These are phyloP conservation scores for Periophthalmus modestus DNA, from an alignment of 2,113 vertebrate genomes.

Conservation along the genomic window DNA sequence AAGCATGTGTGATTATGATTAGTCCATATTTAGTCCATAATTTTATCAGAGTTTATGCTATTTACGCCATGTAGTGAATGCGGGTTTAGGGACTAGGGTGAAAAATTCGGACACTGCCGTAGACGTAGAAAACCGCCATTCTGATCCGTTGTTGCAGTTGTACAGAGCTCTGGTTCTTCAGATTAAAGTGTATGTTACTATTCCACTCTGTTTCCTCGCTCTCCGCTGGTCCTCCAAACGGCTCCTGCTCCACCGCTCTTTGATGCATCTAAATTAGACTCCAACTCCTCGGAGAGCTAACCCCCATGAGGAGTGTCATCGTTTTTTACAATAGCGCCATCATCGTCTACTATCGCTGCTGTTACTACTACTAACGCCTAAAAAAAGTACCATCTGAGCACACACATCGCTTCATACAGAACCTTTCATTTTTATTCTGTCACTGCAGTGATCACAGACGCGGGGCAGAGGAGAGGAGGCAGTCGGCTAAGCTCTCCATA, in stretches of 20 bases:
- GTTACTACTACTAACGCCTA: background rate
- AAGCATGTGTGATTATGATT: too few relatives aligned
- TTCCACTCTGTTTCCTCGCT: background rate
- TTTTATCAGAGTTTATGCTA: too few relatives aligned
- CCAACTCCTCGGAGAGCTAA: background rate
- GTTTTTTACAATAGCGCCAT: background rate
- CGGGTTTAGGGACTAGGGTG: too few relatives aligned
- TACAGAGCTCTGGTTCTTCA: background rate
- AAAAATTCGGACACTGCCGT: background rate
- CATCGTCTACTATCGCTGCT: background rate
- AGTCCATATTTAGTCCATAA: too few relatives aligned
- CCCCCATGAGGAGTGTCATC: background rate
- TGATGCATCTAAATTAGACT: conserved; percentile 6
- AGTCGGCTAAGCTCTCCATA: conserved; percentile 18
- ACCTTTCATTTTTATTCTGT: conserved; percentile 10
- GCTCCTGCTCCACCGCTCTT: background rate
- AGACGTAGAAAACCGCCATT: background rate
- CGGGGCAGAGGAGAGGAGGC: conserved; percentile 5
- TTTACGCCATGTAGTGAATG: too few relatives aligned
- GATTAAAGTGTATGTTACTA: background rate
- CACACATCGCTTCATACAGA: background rate
- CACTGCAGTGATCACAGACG: conserved; percentile 20
- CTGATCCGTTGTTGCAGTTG: background rate
- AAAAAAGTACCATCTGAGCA: background rate
- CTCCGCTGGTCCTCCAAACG: background rate